phyloP scores from a whole-genome alignment of 1,140 invertebrate genomes.

The Bombus soroeensis region DNA sequence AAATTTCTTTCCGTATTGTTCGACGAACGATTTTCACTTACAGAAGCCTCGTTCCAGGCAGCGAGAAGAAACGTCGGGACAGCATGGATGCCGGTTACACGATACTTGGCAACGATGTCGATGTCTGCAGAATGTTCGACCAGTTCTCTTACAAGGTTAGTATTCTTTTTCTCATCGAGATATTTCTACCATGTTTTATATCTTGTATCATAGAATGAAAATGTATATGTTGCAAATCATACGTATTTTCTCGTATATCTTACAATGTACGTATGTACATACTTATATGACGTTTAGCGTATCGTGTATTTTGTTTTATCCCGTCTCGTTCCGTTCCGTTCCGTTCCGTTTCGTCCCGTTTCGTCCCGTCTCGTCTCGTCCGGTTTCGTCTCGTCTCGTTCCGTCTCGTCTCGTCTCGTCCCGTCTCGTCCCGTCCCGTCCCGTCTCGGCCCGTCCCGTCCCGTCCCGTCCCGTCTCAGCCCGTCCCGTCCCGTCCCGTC shows the following conservation, averaged over 20 bases:
- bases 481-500: rapidly evolving
- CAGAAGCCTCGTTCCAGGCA: slow-evolving; percentile 72
- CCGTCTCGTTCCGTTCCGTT: rapidly evolving
- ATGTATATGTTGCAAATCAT: not conserved
- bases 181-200: too few species aligned
- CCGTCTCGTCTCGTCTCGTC: too few species aligned
- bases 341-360: rapidly evolving
- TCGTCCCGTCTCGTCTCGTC: rapidly evolving
- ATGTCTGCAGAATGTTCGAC: slow-evolving; percentile 87
- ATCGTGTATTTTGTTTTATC: too few species aligned
- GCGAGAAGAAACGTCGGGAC: slow-evolving; percentile 77
- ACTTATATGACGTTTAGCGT: too few species aligned
- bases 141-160: slow-evolving; percentile 87
- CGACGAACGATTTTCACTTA: slow-evolving; percentile 65
- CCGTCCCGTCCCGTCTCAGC: rapidly evolving
- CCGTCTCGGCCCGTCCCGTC: rapidly evolving
- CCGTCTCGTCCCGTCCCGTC: too few species aligned
- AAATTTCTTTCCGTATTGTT: slow-evolving; percentile 47
- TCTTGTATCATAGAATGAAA: not conserved
- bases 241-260: too few species aligned
- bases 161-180: not conserved
- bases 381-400: rapidly evolving
- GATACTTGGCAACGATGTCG: slow-evolving; percentile 85
- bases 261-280: too few species aligned
- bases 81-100: slow-evolving; percentile 87